Conservation (phyloP, 2,113 vertebrate species). For the Protobothrops flavoviridis region DNA sequence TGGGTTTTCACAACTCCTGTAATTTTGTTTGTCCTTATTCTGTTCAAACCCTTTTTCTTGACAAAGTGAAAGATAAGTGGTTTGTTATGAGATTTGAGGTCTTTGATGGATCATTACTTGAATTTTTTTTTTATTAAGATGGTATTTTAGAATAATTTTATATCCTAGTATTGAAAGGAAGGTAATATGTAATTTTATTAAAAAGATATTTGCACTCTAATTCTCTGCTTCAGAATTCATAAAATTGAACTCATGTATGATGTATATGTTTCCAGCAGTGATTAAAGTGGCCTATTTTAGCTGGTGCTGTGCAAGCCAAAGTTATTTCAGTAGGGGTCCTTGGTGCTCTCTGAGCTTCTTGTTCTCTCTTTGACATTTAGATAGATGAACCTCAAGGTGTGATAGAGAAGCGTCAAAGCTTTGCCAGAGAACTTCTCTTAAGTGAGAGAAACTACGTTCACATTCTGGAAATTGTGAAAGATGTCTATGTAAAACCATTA, state of each 20-base stretch:
- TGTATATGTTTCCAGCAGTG: neutral
- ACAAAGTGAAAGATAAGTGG: neutral
- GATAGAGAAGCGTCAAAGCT: constrained; percentile 58
- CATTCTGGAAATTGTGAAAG: constrained; percentile 63
- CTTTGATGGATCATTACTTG: neutral
- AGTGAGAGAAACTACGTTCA: constrained; percentile 75
- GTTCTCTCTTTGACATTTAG: constrained; percentile 50
- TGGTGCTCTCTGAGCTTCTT: no score
- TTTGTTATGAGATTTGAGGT: neutral
- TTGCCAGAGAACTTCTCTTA: constrained; percentile 70
- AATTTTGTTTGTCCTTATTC: neutral
- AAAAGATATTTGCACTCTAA: neutral
- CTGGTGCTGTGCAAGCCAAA: neutral
- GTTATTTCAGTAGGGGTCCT: neutral
- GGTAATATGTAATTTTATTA: neutral
- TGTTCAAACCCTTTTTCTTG: neutral
- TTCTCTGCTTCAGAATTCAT: neutral
- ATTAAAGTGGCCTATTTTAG: neutral
- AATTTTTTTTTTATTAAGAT: neutral
- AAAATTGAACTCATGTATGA: neutral
- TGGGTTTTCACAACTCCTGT: neutral
- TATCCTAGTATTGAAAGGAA: neutral
- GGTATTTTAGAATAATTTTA: neutral
- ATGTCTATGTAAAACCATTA: constrained; percentile 73
- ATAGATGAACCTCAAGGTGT: constrained; percentile 34